Conservation (phyloP, 2,113 vertebrate genomes). For the Pluvianellus socialis region DNA sequence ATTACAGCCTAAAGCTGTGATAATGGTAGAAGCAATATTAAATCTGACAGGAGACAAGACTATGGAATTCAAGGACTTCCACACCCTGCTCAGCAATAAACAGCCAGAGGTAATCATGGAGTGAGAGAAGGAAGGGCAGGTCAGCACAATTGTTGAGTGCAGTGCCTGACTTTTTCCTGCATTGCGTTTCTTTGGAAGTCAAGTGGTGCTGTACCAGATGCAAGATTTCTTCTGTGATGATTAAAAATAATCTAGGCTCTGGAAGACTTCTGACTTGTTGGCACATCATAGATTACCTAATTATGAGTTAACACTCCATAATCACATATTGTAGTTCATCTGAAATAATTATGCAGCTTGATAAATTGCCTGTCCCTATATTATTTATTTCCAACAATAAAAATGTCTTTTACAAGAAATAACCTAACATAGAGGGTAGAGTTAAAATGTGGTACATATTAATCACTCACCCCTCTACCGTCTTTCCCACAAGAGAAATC, state of each 20-base stretch:
- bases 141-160: background rate
- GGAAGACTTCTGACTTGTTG: background rate
- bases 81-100: background rate
- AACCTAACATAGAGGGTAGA: background rate
- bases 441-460: background rate
- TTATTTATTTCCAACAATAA: slow-evolving; percentile 20
- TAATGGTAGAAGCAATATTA: background rate
- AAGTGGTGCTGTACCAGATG: background rate
- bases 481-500: background rate
- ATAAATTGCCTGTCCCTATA: background rate
- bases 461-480: background rate
- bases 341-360: background rate
- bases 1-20: background rate
- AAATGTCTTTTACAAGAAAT: background rate
- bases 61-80: background rate
- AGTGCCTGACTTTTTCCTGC: background rate
- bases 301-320: background rate
- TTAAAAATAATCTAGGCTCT: background rate
- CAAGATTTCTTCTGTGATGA: background rate
- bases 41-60: background rate
- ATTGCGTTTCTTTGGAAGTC: background rate
- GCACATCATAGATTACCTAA: background rate
- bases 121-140: background rate
- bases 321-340: background rate
- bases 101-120: background rate